Evolutionary conservation across 2,113 vertebrate species (phyloP), one percentile per base, ranked within the genome.

Genomic region (Carassius carassius): DNA sequence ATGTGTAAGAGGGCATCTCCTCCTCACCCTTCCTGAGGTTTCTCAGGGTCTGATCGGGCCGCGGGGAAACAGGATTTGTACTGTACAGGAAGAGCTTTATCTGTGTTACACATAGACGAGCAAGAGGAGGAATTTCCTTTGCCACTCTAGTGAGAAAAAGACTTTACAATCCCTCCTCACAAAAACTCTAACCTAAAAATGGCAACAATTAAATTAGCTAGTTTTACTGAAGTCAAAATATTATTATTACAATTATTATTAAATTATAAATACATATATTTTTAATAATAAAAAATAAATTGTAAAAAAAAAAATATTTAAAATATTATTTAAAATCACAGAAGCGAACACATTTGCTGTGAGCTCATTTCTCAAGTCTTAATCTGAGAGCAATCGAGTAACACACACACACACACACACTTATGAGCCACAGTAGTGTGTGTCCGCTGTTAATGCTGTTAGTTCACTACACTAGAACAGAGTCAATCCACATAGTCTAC

Each of bases 11-110:
- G 73, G 62, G 85, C 83, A 80, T 91, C 76, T 95, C 91, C 92
- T 94, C 94, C 94, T 94, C 94, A 93, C 94, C 92, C 94, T 96
- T 96, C 95, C 96, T 95, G 95, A 94, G 95, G 95, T 92, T 95
- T 96, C 94, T 94, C 93, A 92, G 94, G 95, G 94, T 94, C 94
- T 94, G 93, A 93, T 93, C 92, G 93, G 87, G 94, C 93, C 94
- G 95, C 94, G 94, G 96, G 95, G 95, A 97, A 98, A 97, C 96
- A 95, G 96, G 96, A 96, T 96, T 97, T 97, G 95, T 95, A 97
- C 95, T 96, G 97, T 96, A 97, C 97, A 98, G 97, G 97, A 98
- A 98, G 93, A 94, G 96, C 96, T 98, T 98, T 97, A 98, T 97
- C 97, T 96, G 96, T 95, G 95, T 94, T 96, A 96, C 96, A 97